Evolutionary conservation across 2,888 invertebrate genomes (phyloP).

Genomic region (Drosophila nr. fundita): DNA sequence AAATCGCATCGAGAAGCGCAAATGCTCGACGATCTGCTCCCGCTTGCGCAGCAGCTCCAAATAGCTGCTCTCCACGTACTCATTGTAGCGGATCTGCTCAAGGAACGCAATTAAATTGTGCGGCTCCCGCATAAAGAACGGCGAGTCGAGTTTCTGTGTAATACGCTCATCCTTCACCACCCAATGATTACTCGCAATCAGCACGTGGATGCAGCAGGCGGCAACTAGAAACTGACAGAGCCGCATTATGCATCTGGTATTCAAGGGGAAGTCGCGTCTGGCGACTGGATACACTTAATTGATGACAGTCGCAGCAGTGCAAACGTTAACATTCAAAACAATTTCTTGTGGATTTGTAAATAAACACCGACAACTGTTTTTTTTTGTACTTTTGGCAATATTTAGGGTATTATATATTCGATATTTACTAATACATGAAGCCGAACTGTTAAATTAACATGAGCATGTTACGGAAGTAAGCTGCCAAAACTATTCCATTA

Average conservation of each 20-base stretch:
- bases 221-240: conserved; percentile 44
- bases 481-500: neutral
- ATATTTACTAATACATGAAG: neutral
- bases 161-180: conserved; percentile 82
- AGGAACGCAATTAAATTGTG: conserved; percentile 83
- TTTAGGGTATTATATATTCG: conserved; percentile 31
- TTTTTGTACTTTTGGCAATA: conserved; percentile 16
- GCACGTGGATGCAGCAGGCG: conserved; percentile 53
- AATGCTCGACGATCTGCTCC: conserved; percentile 82
- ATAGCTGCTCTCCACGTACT: conserved; percentile 81
- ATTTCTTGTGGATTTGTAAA: conserved; percentile 29
- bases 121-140: conserved; percentile 83
- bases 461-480: neutral
- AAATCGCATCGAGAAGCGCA: conserved; percentile 82
- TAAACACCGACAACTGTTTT: conserved; percentile 47
- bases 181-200: conserved; percentile 81
- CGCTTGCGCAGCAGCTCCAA: conserved; percentile 80
- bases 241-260: conserved; percentile 55
- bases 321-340: conserved; percentile 18
- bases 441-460: conserved; percentile 12
- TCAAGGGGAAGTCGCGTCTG: neutral
- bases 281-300: conserved; percentile 17
- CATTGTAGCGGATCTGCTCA: conserved; percentile 83
- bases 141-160: conserved; percentile 83
- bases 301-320: neutral